phyloP scores from a whole-genome alignment of 64 coral and sea anemone genomes.

The Acropora tenuis region DNA sequence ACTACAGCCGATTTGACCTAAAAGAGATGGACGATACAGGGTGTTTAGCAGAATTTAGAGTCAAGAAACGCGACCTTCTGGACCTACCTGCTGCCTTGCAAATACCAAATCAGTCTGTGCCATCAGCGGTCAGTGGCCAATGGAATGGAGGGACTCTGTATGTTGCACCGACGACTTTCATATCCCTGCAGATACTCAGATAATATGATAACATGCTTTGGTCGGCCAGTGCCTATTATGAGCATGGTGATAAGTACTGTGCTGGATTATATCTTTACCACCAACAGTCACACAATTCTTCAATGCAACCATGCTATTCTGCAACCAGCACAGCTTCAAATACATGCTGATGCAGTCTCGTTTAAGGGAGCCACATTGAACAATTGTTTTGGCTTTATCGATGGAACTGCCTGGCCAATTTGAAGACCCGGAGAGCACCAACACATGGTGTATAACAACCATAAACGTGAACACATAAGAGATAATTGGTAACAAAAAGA shows the following conservation, averaged over 20 bases:
- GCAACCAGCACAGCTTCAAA: conserved; percentile 7
- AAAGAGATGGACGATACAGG: conserved; percentile 6
- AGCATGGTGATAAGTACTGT: conserved; percentile 28
- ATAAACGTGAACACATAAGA: conserved; percentile 20
- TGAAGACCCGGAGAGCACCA: background rate
- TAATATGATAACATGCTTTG: conserved; percentile 12
- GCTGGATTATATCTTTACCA: conserved; percentile 20
- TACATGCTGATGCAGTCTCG: conserved; percentile 17
- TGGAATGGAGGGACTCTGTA: conserved; percentile 28
- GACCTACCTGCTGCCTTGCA: background rate
- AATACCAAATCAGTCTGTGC: no score
- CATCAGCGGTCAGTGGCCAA: background rate
- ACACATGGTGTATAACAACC: background rate
- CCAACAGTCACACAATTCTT: conserved; percentile 14
- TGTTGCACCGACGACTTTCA: background rate
- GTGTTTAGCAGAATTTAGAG: conserved; percentile 4
- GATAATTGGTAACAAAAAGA: conserved; percentile 14
- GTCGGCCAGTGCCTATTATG: conserved; percentile 16
- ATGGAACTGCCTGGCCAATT: conserved; percentile 6
- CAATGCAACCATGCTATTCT: conserved; percentile 24
- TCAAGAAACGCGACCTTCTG: conserved; percentile 30
- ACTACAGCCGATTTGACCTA: conserved; percentile 11
- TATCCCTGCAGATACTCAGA: conserved; percentile 34
- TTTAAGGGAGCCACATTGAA: conserved; percentile 20
- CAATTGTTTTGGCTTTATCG: conserved; percentile 34